phyloP scores from a whole-genome alignment of 1,140 invertebrate genomes.

The Diuraphis noxia region DNA sequence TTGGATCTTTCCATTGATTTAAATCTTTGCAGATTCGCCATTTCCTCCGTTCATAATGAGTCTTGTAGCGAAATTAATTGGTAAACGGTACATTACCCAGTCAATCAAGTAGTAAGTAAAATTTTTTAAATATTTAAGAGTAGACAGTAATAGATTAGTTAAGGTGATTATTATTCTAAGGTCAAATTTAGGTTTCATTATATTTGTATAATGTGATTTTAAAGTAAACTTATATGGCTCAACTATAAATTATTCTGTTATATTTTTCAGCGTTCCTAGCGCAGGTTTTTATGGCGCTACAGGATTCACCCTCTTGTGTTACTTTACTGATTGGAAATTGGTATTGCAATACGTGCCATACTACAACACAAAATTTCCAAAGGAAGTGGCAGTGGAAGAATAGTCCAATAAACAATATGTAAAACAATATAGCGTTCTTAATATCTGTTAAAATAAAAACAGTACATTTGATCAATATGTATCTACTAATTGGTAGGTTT shows the following conservation, averaged over 20 bases:
- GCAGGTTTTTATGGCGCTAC: conserved; percentile 67
- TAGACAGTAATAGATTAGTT: too few relatives aligned
- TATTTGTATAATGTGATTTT: background rate
- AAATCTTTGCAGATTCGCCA: background rate
- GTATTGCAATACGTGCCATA: conserved; percentile 73
- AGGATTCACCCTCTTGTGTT: conserved; percentile 65
- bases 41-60: background rate
- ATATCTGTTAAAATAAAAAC: conserved; percentile 8
- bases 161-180: background rate
- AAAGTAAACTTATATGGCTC: background rate
- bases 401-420: background rate
- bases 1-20: background rate
- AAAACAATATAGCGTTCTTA: conserved; percentile 8
- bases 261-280: conserved; percentile 65
- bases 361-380: conserved; percentile 71
- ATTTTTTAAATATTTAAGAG: background rate
- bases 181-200: background rate
- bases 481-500: background rate
- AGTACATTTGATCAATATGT: background rate
- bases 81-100: conserved; percentile 9
- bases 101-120: conserved; percentile 13
- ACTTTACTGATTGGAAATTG: conserved; percentile 78
- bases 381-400: conserved; percentile 43
- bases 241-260: background rate
- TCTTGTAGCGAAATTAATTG: conserved; percentile 49